A percentile compares a stretch with the other conserved stretches of the same genome.
phyloP scores from a whole-genome alignment of 2,113 vertebrate species.

The Sylvia atricapilla region DNA sequence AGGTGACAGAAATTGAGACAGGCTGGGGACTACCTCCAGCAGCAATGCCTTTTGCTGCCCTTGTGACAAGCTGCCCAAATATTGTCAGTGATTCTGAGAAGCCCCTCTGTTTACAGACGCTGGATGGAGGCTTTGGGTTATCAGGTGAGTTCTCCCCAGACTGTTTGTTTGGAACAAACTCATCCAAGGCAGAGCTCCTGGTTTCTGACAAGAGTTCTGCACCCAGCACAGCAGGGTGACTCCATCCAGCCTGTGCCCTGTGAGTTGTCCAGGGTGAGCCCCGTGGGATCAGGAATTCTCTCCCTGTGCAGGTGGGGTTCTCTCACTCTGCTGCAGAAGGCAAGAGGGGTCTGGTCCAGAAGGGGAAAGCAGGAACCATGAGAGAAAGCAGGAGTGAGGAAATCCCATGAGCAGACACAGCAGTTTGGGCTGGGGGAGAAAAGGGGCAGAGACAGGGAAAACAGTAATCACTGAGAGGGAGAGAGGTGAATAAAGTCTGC shows the following conservation, averaged over 20 bases:
- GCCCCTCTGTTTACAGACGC: not conserved
- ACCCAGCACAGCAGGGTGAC: not conserved
- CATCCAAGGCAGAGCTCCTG: not conserved
- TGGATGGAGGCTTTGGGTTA: not conserved
- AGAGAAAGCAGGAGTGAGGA: not conserved
- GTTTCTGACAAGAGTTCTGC: not conserved
- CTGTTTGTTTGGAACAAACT: not conserved
- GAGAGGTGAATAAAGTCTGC: not conserved
- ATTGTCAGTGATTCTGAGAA: not conserved
- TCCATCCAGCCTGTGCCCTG: not conserved
- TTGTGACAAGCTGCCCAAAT: not conserved
- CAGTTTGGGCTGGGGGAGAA: not conserved
- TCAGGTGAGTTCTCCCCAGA: not conserved
- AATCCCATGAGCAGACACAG: accelerated
- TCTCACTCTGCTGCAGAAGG: not conserved
- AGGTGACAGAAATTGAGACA: not conserved
- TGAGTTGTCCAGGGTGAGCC: accelerated
- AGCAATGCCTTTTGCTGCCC: not conserved
- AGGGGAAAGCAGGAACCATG: not conserved
- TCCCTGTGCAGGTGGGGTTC: not conserved
- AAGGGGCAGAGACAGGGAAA: not conserved
- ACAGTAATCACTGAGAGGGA: not conserved
- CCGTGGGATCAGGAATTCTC: not conserved
- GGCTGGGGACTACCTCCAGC: not conserved
- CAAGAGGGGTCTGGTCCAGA: not conserved